phyloP scores from a whole-genome alignment of 2,888 invertebrate species.

The Mylabris sibirica region DNA sequence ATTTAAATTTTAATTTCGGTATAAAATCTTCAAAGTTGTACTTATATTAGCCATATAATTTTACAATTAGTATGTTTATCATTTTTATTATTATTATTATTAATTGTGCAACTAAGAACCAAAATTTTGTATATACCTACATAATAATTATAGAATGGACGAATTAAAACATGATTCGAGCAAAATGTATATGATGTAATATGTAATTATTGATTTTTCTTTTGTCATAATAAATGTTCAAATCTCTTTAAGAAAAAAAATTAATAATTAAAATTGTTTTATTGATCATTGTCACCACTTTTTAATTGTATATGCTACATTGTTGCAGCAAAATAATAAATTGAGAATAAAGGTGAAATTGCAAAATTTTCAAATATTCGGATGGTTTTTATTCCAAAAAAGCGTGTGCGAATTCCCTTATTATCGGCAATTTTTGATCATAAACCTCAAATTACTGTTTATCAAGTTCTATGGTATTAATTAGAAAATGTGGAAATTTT shows the following conservation, averaged over 20 bases:
- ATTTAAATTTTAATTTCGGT: not conserved
- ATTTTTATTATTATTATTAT: constrained; percentile 31
- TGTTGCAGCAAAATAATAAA: constrained; percentile 9
- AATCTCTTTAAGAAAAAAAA: constrained; percentile 46
- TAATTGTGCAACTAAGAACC: constrained; percentile 53
- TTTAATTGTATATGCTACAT: not conserved
- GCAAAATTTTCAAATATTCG: not conserved
- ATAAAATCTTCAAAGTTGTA: constrained; percentile 20
- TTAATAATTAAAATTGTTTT: constrained; percentile 2
- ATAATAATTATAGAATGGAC: constrained; percentile 42
- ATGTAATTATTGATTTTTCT: constrained; percentile 54
- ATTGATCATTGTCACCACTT: not conserved
- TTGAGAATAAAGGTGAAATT: constrained; percentile 8
- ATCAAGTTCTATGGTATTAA: no score
- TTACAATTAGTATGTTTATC: constrained; percentile 36
- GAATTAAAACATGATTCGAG: not conserved
- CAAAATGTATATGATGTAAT: constrained; percentile 49
- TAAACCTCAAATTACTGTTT: no score
- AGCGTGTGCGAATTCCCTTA: no score
- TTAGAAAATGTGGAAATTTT: no score
- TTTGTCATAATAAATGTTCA: constrained; percentile 62
- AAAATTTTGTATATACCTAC: constrained; percentile 53
- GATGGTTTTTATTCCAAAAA: not conserved
- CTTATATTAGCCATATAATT: constrained; percentile 34
- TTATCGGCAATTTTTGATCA: no score